Conservation (phyloP, 2,888 invertebrate genomes). For the Hermodice carunculata region DNA sequence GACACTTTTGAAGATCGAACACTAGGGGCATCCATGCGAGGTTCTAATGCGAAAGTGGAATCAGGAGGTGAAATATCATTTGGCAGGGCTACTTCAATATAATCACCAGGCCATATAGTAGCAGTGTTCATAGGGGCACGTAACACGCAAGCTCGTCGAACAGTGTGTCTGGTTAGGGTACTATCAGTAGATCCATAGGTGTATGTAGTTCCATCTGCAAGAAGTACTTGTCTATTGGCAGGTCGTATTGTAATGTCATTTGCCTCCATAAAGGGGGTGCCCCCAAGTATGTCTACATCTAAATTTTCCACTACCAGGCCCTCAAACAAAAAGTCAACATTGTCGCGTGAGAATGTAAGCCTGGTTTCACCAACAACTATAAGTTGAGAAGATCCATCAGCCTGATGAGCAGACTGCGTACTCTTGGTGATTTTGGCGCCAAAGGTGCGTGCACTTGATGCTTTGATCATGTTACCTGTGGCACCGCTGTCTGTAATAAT, state of each 20-base stretch:
- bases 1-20: neutral
- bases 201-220: neutral
- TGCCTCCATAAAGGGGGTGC: slow-evolving; percentile 40
- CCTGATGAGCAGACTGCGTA: neutral
- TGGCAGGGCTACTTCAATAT: neutral
- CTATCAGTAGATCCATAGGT: neutral
- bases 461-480: neutral
- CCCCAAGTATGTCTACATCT: slow-evolving; percentile 37
- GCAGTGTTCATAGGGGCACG: too few species aligned
- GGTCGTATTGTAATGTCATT: slow-evolving; percentile 42
- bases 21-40: neutral
- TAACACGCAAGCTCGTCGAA: neutral
- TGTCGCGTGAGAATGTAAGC: neutral
- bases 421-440: neutral
- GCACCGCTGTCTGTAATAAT: neutral
- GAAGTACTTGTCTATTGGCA: slow-evolving; percentile 24
- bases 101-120: slow-evolving; percentile 3
- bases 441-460: neutral
- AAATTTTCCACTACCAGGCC: slow-evolving; percentile 34
- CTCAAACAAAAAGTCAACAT: slow-evolving; percentile 9
- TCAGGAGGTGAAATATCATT: slow-evolving; percentile 21
- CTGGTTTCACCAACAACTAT: neutral
- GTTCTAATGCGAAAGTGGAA: neutral
- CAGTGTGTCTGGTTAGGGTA: neutral
- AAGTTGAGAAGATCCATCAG: neutral